Conservation (phyloP, 2,888 invertebrate species). For the Ormyrus labotus region DNA sequence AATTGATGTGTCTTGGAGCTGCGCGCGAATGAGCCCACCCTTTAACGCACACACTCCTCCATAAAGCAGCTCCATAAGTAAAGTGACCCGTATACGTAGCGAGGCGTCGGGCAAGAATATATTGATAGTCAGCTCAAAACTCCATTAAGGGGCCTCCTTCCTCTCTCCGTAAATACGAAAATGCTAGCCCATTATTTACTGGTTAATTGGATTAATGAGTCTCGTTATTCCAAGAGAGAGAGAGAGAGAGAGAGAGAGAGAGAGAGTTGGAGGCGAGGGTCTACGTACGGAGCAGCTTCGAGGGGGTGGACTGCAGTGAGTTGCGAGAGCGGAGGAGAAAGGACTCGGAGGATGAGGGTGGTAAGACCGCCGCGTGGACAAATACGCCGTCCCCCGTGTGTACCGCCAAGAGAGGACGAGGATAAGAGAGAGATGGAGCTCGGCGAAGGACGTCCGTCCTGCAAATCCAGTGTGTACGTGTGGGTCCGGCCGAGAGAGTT, state of each 20-base stretch:
- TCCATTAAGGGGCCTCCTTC: conserved; percentile 70
- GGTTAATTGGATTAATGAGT: conserved; percentile 77
- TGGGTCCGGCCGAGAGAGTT: neutral
- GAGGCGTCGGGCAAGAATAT: conserved; percentile 67
- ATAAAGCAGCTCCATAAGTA: neutral
- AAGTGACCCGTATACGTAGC: neutral
- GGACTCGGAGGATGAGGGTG: conserved; percentile 29
- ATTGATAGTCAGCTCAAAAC: conserved; percentile 76
- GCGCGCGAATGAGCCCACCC: neutral
- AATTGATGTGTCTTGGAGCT: conserved; percentile 19
- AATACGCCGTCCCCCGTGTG: conserved; percentile 55
- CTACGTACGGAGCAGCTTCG: no score
- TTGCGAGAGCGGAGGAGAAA: conserved; percentile 24
- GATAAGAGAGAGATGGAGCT: conserved; percentile 58
- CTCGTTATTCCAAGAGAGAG: conserved; percentile 74
- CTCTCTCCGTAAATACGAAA: conserved; percentile 73
- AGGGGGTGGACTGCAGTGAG: conserved; percentile 3
- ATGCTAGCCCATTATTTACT: conserved; percentile 76
- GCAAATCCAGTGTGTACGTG: conserved; percentile 25
- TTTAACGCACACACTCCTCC: neutral
- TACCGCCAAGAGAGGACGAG: conserved; percentile 42
- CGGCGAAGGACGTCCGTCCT: conserved; percentile 34
- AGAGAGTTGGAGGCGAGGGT: conserved; percentile 34
- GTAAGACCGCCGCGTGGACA: conserved; percentile 62
- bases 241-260: conserved; percentile 63